phyloP scores from a whole-genome alignment of 1,140 invertebrate genomes.

The Gonatopus flavifemur region DNA sequence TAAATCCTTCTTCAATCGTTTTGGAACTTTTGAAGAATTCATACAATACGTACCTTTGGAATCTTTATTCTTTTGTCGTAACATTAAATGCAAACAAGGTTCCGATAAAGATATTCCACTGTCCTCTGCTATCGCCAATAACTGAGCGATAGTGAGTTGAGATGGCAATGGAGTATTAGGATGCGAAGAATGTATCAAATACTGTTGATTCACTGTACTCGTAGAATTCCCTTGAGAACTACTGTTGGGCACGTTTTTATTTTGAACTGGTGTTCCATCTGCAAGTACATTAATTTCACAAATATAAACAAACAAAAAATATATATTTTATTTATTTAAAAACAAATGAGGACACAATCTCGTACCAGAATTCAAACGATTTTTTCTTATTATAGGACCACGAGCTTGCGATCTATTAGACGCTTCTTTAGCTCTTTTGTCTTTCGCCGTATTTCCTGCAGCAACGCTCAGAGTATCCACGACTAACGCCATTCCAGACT shows the following conservation, averaged over 20 bases:
- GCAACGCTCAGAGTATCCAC: slow-evolving; percentile 71
- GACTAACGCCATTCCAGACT: slow-evolving; percentile 59
- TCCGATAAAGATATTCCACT: slow-evolving; percentile 61
- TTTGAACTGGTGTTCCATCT: slow-evolving; percentile 34
- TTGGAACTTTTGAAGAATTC: neutral
- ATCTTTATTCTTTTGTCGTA: slow-evolving; percentile 49
- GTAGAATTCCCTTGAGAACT: slow-evolving; percentile 27
- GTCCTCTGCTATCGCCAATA: slow-evolving; percentile 62
- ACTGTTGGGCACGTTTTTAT: slow-evolving; percentile 29
- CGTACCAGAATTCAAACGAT: slow-evolving; percentile 42
- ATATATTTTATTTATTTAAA: slow-evolving; percentile 1
- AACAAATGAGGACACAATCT: slow-evolving; percentile 11
- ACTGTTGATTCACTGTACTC: slow-evolving; percentile 47
- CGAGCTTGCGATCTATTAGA: slow-evolving; percentile 62
- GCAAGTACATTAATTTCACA: neutral
- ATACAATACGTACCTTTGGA: slow-evolving; percentile 37
- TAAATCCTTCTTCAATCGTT: neutral
- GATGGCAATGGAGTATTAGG: slow-evolving; percentile 58
- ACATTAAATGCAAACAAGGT: slow-evolving; percentile 58
- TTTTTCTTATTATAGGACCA: slow-evolving; percentile 41
- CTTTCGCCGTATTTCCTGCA: slow-evolving; percentile 79
- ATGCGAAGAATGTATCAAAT: slow-evolving; percentile 52
- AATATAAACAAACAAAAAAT: neutral
- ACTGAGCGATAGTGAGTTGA: slow-evolving; percentile 65
- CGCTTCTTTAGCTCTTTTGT: slow-evolving; percentile 78